Evolutionary conservation across 1,140 invertebrate genomes (phyloP), one percentile per base, ranked within the genome.

Genomic region (Aradophagus sp.): DNA sequence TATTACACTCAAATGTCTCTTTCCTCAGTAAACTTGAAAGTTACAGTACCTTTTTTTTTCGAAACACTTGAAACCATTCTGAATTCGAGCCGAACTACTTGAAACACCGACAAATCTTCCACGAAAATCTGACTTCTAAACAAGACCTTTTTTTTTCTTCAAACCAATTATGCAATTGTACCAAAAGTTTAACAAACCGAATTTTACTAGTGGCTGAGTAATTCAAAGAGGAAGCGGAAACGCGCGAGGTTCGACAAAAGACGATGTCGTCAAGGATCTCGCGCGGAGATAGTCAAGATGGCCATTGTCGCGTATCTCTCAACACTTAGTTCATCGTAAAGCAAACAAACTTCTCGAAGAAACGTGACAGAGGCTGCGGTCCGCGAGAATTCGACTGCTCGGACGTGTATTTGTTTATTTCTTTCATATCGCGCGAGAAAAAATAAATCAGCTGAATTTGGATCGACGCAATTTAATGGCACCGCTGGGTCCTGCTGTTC

Each of bases 341-440:
- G 42, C 75, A 81, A 82, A 82, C 77, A 81, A 81, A 80, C 75
- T 78, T 31, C 45, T 78, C 70, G 4, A 58, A 79, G 72, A 78
- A 75, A 77, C 75, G 73, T 77, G 75, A 75, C 63, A 50, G 44
- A 63, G 48, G 19, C 5, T 16, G 45, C 34, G 35, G 50, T 31
- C 39, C 41, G 56, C 13, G 20, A 45, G 26, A 47, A 53, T 32
- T 29, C 29, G 44, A 65, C 55, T 39, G 55, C 44, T 68, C 61
- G 58, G 36, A 44, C 36, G 62, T 10, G 34, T 52, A 52, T 45
- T 56, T 61, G 27, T 36, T 53, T 58, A 34, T 42, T 47, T 34
- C 32, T 45, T 50, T 66, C 26, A 44, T 36, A 47, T 39, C 31
- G n/a, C 41, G 45, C 13, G 16, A 41, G 44, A 26, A 29, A 61